A percentile compares a stretch with the other conserved stretches of the same genome.
phyloP scores from a whole-genome alignment of 1,140 invertebrate species.

The Akabosia matsudoensis region DNA sequence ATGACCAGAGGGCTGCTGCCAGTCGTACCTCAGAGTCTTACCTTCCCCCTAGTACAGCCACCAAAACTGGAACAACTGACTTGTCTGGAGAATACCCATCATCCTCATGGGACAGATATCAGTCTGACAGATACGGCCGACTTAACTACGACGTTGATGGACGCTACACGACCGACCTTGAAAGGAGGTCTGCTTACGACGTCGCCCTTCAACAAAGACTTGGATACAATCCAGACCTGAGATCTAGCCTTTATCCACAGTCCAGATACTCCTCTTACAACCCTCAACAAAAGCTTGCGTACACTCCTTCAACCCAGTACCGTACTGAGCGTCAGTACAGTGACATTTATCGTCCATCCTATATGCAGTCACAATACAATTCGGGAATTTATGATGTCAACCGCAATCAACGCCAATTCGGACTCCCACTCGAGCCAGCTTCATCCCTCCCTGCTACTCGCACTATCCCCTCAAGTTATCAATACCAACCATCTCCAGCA shows the following conservation, averaged over 20 bases:
- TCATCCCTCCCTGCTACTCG: not conserved
- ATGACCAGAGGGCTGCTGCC: slow-evolving; percentile 11
- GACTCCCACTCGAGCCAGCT: not conserved
- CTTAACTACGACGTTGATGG: too few species aligned
- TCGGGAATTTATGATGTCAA: not conserved
- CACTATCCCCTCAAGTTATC: not conserved
- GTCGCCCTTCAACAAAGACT: too few species aligned
- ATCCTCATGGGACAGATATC: too few species aligned
- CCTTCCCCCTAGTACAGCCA: not conserved
- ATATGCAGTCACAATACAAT: not conserved
- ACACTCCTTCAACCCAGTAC: not conserved
- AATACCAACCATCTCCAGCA: not conserved
- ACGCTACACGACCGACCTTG: too few species aligned
- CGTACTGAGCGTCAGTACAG: not conserved
- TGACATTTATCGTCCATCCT: not conserved
- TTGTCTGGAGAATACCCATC: not conserved
- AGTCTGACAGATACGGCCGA: too few species aligned
- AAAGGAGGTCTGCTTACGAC: too few species aligned
- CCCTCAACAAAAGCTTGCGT: too few species aligned
- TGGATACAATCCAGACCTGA: too few species aligned
- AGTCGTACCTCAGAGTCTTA: not conserved
- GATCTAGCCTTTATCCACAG: too few species aligned
- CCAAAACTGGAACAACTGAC: not conserved
- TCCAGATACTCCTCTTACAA: too few species aligned
- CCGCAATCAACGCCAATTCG: not conserved